Percentiles rank a stretch among this genome's conserved stretches.
Conservation (phyloP, 2,888 invertebrate species). For the Syrphus vitripennis region DNA sequence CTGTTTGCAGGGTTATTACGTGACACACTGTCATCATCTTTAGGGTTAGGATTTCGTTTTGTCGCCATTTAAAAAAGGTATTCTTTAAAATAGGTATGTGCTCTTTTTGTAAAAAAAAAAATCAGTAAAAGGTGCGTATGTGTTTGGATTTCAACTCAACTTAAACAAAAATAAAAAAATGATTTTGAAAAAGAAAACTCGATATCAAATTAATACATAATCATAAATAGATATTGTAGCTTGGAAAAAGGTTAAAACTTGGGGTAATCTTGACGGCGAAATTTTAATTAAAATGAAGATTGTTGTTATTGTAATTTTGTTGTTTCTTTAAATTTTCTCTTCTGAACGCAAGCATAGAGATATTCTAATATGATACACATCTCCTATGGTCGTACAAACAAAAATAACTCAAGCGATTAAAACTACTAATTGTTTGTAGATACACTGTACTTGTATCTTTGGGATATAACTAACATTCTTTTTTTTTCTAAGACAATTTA, state of each 20-base stretch:
- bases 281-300: not conserved
- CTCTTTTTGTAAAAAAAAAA: no score
- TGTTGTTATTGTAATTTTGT: not conserved
- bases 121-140: no score
- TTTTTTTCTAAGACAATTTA: not conserved
- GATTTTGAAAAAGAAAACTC: not conserved
- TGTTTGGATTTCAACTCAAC: no score
- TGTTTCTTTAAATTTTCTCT: not conserved
- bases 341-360: not conserved
- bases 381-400: not conserved
- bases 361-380: not conserved
- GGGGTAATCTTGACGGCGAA: not conserved
- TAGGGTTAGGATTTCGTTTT: not conserved
- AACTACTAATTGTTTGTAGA: not conserved
- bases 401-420: not conserved
- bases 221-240: not conserved
- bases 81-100: not conserved
- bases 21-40: not conserved
- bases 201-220: not conserved
- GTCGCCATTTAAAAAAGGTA: not conserved
- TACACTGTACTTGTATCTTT: not conserved
- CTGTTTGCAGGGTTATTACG: not conserved
- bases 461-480: not conserved
- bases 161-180: no score
- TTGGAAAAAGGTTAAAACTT: not conserved